phyloP scores from a whole-genome alignment of 2,113 vertebrate genomes.

The Ailurus styani region DNA sequence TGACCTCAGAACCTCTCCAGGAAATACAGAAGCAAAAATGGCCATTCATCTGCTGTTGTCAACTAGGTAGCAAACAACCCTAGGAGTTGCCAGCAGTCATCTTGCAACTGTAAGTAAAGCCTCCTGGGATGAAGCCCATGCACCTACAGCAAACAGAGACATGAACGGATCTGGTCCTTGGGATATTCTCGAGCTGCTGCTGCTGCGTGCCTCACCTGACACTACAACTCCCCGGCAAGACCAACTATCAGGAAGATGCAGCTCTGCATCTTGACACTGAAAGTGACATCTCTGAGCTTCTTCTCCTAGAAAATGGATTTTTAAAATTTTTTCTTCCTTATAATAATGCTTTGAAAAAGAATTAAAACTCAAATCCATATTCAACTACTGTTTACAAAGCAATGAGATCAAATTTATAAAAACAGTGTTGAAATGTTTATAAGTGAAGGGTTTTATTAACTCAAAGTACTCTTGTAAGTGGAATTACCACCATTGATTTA shows the following conservation, averaged over 20 bases:
- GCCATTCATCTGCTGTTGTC: not conserved
- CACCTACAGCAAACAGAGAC: not conserved
- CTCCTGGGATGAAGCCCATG: not conserved
- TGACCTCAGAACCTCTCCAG: not conserved
- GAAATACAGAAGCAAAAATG: not conserved
- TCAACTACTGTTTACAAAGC: not conserved
- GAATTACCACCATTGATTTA: not conserved
- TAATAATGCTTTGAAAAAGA: not conserved
- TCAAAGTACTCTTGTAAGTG: not conserved
- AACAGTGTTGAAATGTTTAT: not conserved
- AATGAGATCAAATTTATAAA: not conserved
- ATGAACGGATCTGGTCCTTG: not conserved
- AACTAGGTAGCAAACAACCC: not conserved
- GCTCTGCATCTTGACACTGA: not conserved
- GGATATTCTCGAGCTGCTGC: not conserved
- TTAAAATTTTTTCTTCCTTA: not conserved
- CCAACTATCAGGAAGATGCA: not conserved
- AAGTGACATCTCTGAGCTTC: not conserved
- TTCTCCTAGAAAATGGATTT: not conserved
- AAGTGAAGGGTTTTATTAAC: slow-evolving; percentile 17
- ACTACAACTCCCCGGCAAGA: too few species aligned
- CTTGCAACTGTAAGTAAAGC: not conserved
- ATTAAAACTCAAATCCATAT: slow-evolving; percentile 21
- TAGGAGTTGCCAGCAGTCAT: not conserved
- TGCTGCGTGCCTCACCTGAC: not conserved